Percentiles rank a stretch among this genome's conserved stretches.
Evolutionary conservation across 1,140 invertebrate species (phyloP).

Genomic region (Drepana arcuata): DNA sequence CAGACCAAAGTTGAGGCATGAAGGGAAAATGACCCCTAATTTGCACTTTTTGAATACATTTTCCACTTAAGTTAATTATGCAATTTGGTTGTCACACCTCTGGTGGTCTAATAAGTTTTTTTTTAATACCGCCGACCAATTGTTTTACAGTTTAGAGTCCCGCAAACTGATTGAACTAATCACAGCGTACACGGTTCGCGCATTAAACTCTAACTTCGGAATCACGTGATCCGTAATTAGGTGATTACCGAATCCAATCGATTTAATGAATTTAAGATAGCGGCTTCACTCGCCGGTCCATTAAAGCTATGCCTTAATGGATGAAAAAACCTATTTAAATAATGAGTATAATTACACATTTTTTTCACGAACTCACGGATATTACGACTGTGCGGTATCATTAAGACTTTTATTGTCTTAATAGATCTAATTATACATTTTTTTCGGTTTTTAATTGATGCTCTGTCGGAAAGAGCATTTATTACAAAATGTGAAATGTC

Average conservation of each 20-base stretch:
- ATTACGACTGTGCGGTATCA: constrained; percentile 65
- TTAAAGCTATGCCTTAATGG: constrained; percentile 55
- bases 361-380: constrained; percentile 64
- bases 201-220: constrained; percentile 57
- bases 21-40: too few relatives aligned
- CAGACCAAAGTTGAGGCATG: too few relatives aligned
- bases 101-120: too few relatives aligned
- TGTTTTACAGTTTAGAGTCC: too few relatives aligned
- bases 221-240: constrained; percentile 60
- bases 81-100: too few relatives aligned
- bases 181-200: constrained; percentile 59
- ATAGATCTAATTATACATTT: constrained; percentile 70
- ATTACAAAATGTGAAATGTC: constrained; percentile 70
- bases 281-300: constrained; percentile 46
- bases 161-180: constrained; percentile 55
- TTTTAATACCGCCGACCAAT: too few relatives aligned
- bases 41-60: too few relatives aligned
- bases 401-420: constrained; percentile 71
- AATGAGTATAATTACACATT: constrained; percentile 70
- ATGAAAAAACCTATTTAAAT: constrained; percentile 68
- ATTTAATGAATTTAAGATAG: constrained; percentile 65
- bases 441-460: constrained; percentile 69
- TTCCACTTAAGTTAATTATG: too few relatives aligned
- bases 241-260: constrained; percentile 70
- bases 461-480: constrained; percentile 61